Base-by-base conservation (phyloP, 2,797 vertebrate genomes). In the Phataginus tetradactyla region DNA sequence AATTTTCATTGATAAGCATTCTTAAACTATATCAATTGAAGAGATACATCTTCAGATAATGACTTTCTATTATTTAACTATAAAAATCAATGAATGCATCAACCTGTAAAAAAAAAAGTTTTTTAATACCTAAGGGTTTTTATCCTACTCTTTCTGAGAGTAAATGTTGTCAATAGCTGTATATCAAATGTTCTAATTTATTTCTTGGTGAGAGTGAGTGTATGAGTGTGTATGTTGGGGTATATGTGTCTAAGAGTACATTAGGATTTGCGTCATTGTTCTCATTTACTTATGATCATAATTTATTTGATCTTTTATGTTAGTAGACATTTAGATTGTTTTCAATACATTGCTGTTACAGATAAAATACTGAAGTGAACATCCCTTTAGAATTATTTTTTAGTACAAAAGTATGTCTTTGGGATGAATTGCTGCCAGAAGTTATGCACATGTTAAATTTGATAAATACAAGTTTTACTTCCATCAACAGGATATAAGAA, bases 371-470 rank as follows among this genome's bases (percentile, higher is more conserved):
- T 95, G 72, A 93, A 93, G 32, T 37, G 49, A 93, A 51, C 21
- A 53, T 92, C 37, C 7, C 88, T 92, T 68, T 91, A 66, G 6
- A 23, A 21, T 89, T 91, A 74, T 80, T 96, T 96, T 95, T 86
- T 4, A 83, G 29, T 91, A 61, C 20, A 91, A 78, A 97, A 81
- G 29, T 79, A 78, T 34, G 95, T 78, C 27, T 89, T 86, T 89
- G 63, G 61, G 37, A 57, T 88, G 51, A 39, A 88, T 89, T 59
- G 34, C 34, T 89, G 37, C 5, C 12, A 74, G 51, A 89, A 29
- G 8, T 74, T 89, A 37, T 49, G 27, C n/a, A 83, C 5, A 3
- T 90, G 39, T 74, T 94, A 94, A 92, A 87, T 93, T 74, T 87
- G 78, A 69, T 72, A 57, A 81, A 92, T 63, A 68, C 18, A 42